Percentiles rank a stretch among this genome's conserved stretches.
Conservation (phyloP, 2,113 vertebrate genomes). For the Ellobius talpinus region DNA sequence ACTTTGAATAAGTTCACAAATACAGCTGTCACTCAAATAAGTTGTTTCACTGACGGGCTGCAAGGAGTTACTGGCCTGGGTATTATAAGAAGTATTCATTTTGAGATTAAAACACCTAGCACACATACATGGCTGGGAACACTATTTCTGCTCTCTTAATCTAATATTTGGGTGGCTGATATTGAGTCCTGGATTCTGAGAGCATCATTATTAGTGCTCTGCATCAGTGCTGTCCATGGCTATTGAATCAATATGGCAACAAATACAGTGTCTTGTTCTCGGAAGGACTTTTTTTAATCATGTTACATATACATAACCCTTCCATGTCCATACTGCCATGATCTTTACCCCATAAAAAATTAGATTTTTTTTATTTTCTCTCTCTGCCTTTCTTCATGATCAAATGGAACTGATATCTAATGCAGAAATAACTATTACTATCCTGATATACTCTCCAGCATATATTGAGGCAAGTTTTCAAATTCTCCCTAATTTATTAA, state of each 20-base stretch:
- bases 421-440: not conserved
- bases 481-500: conserved; percentile 18
- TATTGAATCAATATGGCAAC: not conserved
- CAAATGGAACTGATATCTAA: too few relatives aligned
- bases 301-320: not conserved
- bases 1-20: not conserved
- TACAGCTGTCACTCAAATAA: not conserved
- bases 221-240: not conserved
- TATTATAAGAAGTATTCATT: not conserved
- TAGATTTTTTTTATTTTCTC: not conserved
- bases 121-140: not conserved
- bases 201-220: not conserved
- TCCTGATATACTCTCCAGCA: not conserved
- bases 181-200: not conserved
- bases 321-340: not conserved
- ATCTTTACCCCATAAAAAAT: not conserved
- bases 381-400: not conserved
- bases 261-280: not conserved
- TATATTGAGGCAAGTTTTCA: not conserved
- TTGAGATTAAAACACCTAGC: not conserved
- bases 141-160: too few relatives aligned
- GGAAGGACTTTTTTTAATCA: not conserved
- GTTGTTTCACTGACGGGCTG: not conserved
- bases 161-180: not conserved
- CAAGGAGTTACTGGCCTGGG: not conserved